Base-by-base conservation (phyloP, 2,888 invertebrate genomes). In the Tenodera sinensis region DNA sequence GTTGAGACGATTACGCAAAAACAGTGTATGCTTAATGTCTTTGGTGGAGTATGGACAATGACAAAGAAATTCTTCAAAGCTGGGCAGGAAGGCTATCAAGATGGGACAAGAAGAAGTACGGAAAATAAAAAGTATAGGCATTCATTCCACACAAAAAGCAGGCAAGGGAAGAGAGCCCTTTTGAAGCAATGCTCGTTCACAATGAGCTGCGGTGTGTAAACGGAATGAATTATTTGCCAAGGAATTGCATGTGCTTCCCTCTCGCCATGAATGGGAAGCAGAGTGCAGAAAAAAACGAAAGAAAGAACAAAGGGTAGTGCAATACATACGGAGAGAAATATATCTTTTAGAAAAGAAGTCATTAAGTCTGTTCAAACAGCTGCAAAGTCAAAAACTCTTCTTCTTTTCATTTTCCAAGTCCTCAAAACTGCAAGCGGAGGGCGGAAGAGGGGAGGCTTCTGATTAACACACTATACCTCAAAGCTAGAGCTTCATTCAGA, bases 341-440 rank as follows among this genome's bases (percentile, higher is more conserved):
- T 71, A 71, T 71, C 54, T 54, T 85, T 85, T 85, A 85, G 42
- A 54, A 85, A 85, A 85, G 54, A 85, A 85, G 85, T 54, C 85
- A 85, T 85, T 85, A 85, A n/a, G 85, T 6, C 54, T 85, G 85
- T 85, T 47, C 85, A 85, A 85, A 85, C 85, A 85, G 54, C 54
- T 71, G 54, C 54, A 71, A 71, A 71, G 54, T 71, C 54, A 71
- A 71, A 71, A 71, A 71, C 54, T 71, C 54, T 71, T 71, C 54
- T 71, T 71, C 54, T 71, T 71, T 71, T 71, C 54, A 71, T 71
- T 71, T 71, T 71, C 25, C 54, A 71, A 71, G 54, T 71, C 54
- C 54, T 71, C 54, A 71, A 71, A 71, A 71, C 54, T 71, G 20
- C 54, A 71, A 71, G 54, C 25, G 54, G 54, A 71, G 54, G 54